A percentile compares a stretch with the other conserved stretches of the same genome.
phyloP scores from a whole-genome alignment of 2,797 vertebrate genomes.

The Limosa lapponica region DNA sequence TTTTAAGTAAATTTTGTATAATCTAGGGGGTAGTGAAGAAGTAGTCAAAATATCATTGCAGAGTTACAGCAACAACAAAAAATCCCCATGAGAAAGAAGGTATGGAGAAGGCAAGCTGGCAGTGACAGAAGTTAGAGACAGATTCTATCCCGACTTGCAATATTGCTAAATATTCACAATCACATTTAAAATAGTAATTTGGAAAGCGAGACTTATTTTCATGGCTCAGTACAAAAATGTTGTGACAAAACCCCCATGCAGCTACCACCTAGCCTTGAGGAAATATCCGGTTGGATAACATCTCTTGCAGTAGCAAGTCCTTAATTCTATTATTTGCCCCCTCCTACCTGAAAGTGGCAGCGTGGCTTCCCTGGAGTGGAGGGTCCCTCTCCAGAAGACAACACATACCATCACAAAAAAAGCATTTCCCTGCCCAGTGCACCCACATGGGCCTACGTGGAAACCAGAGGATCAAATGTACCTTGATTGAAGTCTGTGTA shows the following conservation, averaged over 20 bases:
- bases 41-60: neutral
- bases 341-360: neutral
- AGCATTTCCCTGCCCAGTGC: neutral
- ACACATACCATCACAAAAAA: rapidly evolving
- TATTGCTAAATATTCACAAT: neutral
- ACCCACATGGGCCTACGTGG: rapidly evolving
- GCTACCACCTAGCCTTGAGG: neutral
- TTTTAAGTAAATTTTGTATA: neutral
- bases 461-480: neutral
- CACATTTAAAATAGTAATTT: neutral
- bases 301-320: neutral
- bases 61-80: neutral
- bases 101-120: neutral
- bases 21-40: neutral
- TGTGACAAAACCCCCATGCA: neutral
- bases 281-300: neutral
- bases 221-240: neutral
- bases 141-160: neutral
- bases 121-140: neutral
- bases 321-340: neutral
- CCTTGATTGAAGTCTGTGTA: neutral
- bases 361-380: rapidly evolving
- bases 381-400: neutral
- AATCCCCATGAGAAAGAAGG: neutral
- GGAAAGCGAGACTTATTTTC: neutral